Evolutionary conservation across 2,888 invertebrate species (phyloP), one percentile per base, ranked within the genome.

Genomic region (Epinotia ramella): DNA sequence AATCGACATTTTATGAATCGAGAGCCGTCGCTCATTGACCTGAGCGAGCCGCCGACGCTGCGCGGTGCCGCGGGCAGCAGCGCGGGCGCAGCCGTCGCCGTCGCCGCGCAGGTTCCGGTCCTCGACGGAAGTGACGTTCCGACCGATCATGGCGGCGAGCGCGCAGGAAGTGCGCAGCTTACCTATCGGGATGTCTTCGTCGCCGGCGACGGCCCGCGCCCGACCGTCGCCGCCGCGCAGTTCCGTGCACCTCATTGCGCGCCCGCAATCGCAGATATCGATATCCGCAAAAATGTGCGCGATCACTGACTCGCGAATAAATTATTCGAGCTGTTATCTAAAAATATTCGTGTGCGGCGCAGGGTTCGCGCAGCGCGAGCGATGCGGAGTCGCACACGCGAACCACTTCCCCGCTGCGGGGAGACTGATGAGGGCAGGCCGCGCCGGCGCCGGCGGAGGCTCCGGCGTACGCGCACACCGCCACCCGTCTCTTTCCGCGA

Each of bases 101-200:
- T 81, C 87, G 84, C 82, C 85, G 87, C 86, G 85, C 87, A 86
- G 86, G 90, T 89, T 90, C 90, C 91, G 90, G 89, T 87, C 81
- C 88, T 86, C 87, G 88, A 86, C 91, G 93, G 93, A 93, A 92
- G 91, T 93, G 93, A 93, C 93, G 93, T 89, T 88, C 88, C 88
- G 86, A 84, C 89, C 88, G 93, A 94, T 93, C 90, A 93, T 93
- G 94, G 93, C 93, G 93, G 92, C 93, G 92, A 88, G 90, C 92
- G 89, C 91, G 93, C 94, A 94, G 94, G 93, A 94, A 94, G 92
- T 94, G 94, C 94, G 94, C 94, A 94, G 94, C 94, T 94, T 92
- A 93, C 94, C 94, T 91, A 92, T 88, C 91, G 91, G 92, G 92
- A 93, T 90, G 90, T 90, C 91, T 91, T 87, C 87, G 88, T 83